Percentiles rank a stretch among this genome's conserved stretches.
Conservation (phyloP, 2,888 invertebrate species). For the Microplitis manilae region DNA sequence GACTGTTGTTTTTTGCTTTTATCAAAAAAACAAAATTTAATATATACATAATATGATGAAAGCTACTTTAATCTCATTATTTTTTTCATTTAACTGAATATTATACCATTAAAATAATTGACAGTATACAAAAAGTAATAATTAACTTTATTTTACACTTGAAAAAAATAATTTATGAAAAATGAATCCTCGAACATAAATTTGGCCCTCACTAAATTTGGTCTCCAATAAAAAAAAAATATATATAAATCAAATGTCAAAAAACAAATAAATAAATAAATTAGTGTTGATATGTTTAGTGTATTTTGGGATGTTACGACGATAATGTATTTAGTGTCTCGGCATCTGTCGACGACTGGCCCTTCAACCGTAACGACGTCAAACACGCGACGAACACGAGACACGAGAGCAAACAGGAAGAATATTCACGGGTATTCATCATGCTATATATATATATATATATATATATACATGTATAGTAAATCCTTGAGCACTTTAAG, state of each 20-base stretch:
- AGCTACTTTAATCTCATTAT: no score
- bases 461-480: not conserved
- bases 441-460: not conserved
- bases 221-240: no score
- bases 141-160: no score
- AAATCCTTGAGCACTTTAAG: not conserved
- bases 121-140: no score
- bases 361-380: constrained; percentile 17
- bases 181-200: no score
- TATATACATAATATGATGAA: no score
- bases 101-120: no score
- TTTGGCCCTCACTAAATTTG: no score
- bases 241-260: no score
- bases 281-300: not conserved
- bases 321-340: constrained; percentile 4
- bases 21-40: not conserved
- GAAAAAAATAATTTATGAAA: no score
- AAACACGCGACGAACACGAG: constrained; percentile 16
- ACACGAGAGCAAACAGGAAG: constrained; percentile 21
- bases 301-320: not conserved
- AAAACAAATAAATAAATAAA: not conserved
- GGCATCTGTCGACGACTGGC: constrained; percentile 1
- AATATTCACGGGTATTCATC: constrained; percentile 5
- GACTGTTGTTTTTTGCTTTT: not conserved
- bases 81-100: no score